Base-by-base conservation (phyloP, 2,888 invertebrate genomes). In the Trichopria drosophilae region DNA sequence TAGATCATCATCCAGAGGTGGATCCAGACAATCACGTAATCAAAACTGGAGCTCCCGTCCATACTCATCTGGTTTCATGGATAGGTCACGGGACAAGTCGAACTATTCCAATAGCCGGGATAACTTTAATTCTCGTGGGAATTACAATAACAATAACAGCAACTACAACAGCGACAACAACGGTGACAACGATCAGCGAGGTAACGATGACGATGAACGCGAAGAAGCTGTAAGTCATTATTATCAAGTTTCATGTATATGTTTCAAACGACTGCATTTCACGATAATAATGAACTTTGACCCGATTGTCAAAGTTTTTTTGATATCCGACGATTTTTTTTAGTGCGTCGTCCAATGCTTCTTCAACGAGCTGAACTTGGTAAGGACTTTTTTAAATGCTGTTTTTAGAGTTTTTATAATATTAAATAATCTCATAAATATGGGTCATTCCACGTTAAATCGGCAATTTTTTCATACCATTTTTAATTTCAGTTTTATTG, bases 311-410 rank as follows among this genome's bases (percentile, higher is more conserved):
- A 24, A 24, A 9, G 6, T 24, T 24, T 24, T 24, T 24, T 24
- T 24, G 24, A 24, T 24, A 9, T 24, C 7, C 10, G 10, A 6
- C 24, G 42, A 49, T 41, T 22, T 7, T 24, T 67, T 66, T 1
- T 61, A 75, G 50, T 88, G 88, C 62, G 78, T 84, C 1, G 71
- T 84, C 16, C 85, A 87, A 55, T 89, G 88, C 65, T 83, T 88
- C 65, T 81, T 88, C 66, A 81, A 83, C 51, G 82, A 84, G 68
- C 69, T 87, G 55, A 82, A 84, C 64, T 80, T 86, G 83, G 88
- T 86, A 75, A 72, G 73, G 60, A 59, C 9, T n/a, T 18, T 16
- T 6, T 12, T 20, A 24, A 28, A 18, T 22, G 16, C 24, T 23
- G 22, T 12, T 16, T 13, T 24, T 42, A 26, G 7, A 19, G 5